Base-by-base conservation (phyloP, 1,140 invertebrate genomes). In the Popillia japonica region DNA sequence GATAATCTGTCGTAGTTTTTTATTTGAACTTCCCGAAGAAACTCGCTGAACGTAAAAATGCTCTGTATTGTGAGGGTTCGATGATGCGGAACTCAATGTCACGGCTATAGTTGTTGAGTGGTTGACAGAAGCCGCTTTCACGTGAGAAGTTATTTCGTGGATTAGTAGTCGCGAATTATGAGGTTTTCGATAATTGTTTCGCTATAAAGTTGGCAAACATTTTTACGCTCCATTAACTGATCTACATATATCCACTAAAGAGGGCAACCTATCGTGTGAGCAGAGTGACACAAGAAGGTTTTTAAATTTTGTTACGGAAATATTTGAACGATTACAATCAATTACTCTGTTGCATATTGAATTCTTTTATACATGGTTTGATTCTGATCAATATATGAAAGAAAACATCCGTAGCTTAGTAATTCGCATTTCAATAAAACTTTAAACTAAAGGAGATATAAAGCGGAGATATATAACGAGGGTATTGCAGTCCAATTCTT, bases 1-100 rank as follows among this genome's bases (percentile, higher is more conserved):
- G 17, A 6, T 17, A 17, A 6, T 14, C 14, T 17, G 1, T 17
- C 14, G 14, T 55, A 7, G 6, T n/a, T 55, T 55, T 55, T 55
- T 55, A 2, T 17, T 6, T 55, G 14, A 17, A 17, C 48, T 55
- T 17, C 48, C 6, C 11, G 48, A 55, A 55, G 48, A 55, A n/a
- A 17, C 17, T 55, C 48, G 17, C 48, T 55, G 14, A 55, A 55
- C 48, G 48, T 55, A 55, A 55, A 55, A 55, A 55, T 55, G 14
- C 48, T 17, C 17, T 55, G 0, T 17, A 55, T 7, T 55, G 48
- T n/a, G 17, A 14, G 48, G 17, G 17, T 14, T 17, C 6, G 48
- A 55, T n/a, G 48, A 55, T 55, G 48, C 48, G 48, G n/a, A 55
- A 55, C 48, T 17, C 6, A 55, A 55, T 55, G 48, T 55, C 48